Conservation (phyloP, 2,113 vertebrate species). For the Telmatochromis brachygnathus region DNA sequence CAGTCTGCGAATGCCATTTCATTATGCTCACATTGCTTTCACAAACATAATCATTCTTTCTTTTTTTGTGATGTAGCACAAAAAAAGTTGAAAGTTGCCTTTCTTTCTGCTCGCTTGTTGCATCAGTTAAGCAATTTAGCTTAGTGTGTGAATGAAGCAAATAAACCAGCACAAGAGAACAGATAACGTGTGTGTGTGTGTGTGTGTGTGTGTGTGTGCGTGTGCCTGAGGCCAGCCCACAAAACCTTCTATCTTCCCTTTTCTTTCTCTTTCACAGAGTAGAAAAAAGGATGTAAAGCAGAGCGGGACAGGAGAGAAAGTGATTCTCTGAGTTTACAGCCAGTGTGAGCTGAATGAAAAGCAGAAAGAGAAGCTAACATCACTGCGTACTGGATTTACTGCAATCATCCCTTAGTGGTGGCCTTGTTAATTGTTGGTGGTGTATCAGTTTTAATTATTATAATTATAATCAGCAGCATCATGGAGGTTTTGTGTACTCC, state of each 20-base stretch:
- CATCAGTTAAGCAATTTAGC: not conserved
- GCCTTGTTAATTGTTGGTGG: not conserved
- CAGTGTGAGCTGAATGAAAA: not conserved
- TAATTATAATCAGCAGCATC: not conserved
- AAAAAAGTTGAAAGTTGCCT: not conserved
- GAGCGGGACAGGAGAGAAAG: constrained; percentile 4
- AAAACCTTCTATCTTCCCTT: not conserved
- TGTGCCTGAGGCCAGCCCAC: constrained; percentile 19
- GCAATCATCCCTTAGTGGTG: not conserved
- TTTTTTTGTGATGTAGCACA: not conserved
- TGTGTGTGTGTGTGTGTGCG: not conserved
- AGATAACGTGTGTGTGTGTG: not conserved
- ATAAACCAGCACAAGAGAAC: not conserved
- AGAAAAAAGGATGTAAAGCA: constrained; percentile 2
- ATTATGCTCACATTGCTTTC: not conserved
- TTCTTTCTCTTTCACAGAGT: not conserved
- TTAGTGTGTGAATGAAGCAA: constrained; percentile 11
- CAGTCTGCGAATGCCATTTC: not conserved
- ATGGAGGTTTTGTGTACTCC: not conserved
- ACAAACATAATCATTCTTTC: not conserved
- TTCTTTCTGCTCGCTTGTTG: not conserved
- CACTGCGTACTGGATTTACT: not conserved
- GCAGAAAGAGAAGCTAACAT: not conserved
- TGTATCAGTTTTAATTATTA: not conserved
- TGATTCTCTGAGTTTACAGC: not conserved